phyloP scores from a whole-genome alignment of 2,797 vertebrate genomes.

The Scomberomorus guttatus region DNA sequence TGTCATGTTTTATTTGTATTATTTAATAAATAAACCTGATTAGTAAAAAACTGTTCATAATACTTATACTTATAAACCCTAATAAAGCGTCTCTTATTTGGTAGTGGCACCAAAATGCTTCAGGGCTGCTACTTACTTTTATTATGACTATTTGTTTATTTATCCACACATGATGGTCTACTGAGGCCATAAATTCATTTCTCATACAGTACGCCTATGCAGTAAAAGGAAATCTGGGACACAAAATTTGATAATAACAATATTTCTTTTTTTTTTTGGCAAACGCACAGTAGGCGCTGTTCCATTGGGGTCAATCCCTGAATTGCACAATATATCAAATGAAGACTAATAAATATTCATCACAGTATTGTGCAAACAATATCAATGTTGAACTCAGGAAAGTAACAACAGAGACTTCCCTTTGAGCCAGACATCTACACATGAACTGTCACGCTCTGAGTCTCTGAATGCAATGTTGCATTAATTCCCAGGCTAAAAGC shows the following conservation, averaged over 20 bases:
- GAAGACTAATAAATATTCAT: constrained; percentile 33
- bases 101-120: neutral
- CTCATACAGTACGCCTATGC: neutral
- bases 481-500: constrained; percentile 60
- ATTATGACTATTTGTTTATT: neutral
- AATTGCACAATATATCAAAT: constrained; percentile 17
- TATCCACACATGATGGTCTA: neutral
- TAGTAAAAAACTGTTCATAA: neutral
- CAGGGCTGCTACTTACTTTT: neutral
- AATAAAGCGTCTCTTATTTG: neutral
- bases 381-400: constrained; percentile 31
- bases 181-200: neutral
- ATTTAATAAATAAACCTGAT: too few species aligned
- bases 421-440: constrained; percentile 31
- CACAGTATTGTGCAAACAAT: constrained; percentile 6
- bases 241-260: neutral
- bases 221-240: constrained; percentile 16
- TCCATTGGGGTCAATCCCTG: constrained; percentile 30
- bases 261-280: neutral
- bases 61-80: constrained; percentile 1
- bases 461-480: constrained; percentile 41
- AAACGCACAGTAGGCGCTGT: neutral
- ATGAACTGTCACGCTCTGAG: constrained; percentile 12
- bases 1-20: too few species aligned
- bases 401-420: constrained; percentile 37